Evolutionary conservation across 2,113 vertebrate genomes (phyloP).

Genomic region (Sakesphorus luctuosus): DNA sequence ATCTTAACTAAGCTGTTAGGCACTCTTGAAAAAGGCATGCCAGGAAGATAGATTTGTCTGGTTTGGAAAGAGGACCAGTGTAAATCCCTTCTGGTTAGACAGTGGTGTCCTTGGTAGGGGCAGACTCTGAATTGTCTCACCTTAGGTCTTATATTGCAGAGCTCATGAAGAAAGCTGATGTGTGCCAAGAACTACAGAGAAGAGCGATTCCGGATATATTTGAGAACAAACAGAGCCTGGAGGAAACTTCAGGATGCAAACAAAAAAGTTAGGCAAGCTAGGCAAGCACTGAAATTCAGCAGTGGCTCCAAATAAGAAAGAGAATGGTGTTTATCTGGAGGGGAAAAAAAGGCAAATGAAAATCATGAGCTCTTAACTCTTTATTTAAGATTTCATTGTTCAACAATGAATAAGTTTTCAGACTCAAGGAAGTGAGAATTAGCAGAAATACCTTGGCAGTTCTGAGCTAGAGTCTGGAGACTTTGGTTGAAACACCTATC

Average conservation of each 20-base stretch:
- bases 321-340: background rate
- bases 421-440: background rate
- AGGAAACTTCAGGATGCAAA: background rate
- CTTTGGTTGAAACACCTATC: background rate
- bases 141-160: background rate
- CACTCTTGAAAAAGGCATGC: background rate
- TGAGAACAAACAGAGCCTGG: background rate
- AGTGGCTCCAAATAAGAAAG: background rate
- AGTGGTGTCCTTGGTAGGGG: background rate
- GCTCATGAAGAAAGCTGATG: background rate
- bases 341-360: background rate
- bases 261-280: background rate
- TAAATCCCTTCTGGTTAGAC: slow-evolving; percentile 10
- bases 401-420: background rate
- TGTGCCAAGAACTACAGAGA: background rate
- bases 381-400: background rate
- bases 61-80: background rate
- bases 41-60: background rate
- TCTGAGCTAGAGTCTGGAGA: background rate
- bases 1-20: background rate
- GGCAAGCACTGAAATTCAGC: background rate
- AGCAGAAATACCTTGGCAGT: background rate
- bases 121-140: background rate
- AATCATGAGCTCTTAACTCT: background rate
- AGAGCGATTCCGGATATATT: background rate